Conservation (phyloP, 2,888 invertebrate species). For the Trypoxylon attenuatum region DNA sequence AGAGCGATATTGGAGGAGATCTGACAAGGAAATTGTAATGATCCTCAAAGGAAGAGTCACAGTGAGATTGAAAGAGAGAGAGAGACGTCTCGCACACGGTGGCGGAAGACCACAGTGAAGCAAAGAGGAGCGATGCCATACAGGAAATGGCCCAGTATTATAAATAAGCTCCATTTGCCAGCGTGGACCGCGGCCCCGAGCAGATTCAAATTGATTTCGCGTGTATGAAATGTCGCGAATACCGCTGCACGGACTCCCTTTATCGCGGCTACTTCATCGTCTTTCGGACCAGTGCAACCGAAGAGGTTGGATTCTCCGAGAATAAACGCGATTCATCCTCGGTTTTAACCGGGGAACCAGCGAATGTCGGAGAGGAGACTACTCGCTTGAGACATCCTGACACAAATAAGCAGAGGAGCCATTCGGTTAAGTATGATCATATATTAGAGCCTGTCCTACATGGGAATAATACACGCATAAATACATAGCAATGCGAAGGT, state of each 20-base stretch:
- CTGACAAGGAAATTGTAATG: background rate
- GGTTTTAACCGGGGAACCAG: constrained; percentile 19
- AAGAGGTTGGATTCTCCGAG: constrained; percentile 60
- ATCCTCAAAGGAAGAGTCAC: constrained; percentile 2
- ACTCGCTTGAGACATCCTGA: background rate
- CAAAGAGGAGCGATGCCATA: background rate
- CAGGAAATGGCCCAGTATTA: constrained; percentile 59
- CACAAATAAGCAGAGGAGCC: background rate
- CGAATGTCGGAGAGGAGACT: constrained; percentile 7
- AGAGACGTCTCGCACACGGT: background rate
- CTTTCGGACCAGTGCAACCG: constrained; percentile 16
- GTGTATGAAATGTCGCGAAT: constrained; percentile 68
- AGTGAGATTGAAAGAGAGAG: background rate
- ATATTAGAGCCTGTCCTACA: background rate
- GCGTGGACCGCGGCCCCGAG: constrained; percentile 14
- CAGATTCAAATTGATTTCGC: constrained; percentile 70
- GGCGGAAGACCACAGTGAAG: constrained; percentile 9
- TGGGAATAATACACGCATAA: background rate
- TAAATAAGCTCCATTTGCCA: constrained; percentile 64
- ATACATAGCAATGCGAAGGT: background rate
- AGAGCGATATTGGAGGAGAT: background rate
- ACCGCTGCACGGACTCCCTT: constrained; percentile 54
- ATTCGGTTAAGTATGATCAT: background rate
- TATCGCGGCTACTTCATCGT: constrained; percentile 7
- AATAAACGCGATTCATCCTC: constrained; percentile 62